These are phyloP conservation scores for Malurus alboscapulatus DNA, from an alignment of 2,113 vertebrate genomes.

Conservation along the genomic window DNA sequence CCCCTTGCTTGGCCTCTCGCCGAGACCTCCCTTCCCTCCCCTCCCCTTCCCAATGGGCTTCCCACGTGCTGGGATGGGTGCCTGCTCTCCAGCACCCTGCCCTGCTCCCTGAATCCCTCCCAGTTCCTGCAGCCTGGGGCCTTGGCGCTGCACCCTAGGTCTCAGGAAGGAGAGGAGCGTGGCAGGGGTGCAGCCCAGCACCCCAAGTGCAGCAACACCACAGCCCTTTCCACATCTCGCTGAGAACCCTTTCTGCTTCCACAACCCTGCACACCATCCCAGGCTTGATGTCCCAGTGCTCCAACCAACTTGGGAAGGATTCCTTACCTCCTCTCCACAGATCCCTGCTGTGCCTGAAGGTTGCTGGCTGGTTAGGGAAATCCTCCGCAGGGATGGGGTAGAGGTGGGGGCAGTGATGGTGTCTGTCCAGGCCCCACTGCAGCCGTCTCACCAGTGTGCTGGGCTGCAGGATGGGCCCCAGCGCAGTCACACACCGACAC, in stretches of 20 bases:
- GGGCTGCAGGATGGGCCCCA: neutral
- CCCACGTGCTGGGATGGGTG: neutral
- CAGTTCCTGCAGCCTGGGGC: neutral
- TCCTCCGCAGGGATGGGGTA: rapidly evolving
- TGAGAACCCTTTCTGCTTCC: rapidly evolving
- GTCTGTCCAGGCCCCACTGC: neutral
- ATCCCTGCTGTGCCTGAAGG: neutral
- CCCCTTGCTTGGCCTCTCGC: constrained; percentile 8
- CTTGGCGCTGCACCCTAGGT: rapidly evolving
- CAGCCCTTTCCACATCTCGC: neutral
- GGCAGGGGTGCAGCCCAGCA: neutral
- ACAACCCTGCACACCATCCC: neutral
- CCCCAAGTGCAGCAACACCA: neutral
- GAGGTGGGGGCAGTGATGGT: neutral
- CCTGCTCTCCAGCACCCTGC: neutral
- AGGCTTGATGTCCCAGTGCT: rapidly evolving
- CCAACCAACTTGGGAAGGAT: neutral
- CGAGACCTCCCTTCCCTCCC: neutral
- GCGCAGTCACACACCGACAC: rapidly evolving
- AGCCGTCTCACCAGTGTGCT: rapidly evolving
- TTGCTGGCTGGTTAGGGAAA: neutral
- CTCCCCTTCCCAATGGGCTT: neutral
- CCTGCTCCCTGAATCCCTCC: neutral
- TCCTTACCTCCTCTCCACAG: neutral
- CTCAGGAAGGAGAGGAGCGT: rapidly evolving